These are phyloP conservation scores for Neodontobutis hainanensis DNA, from an alignment of 2,113 vertebrate genomes.

Conservation along the genomic window DNA sequence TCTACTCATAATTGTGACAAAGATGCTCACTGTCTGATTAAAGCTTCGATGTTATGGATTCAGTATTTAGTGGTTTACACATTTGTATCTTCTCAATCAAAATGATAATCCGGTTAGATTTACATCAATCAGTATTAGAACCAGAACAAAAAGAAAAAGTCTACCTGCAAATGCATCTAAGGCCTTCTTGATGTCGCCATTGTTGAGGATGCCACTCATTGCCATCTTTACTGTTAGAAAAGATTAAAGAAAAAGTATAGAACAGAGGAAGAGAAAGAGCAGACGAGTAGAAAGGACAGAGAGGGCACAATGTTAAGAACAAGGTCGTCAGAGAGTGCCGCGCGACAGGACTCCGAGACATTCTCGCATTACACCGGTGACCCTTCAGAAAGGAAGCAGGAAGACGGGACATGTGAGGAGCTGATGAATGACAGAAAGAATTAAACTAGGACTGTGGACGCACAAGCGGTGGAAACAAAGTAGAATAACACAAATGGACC, in stretches of 20 bases:
- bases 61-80: too few species aligned
- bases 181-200: slow-evolving; percentile 84
- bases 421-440: slow-evolving; percentile 45
- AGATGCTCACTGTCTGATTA: too few species aligned
- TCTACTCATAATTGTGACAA: too few species aligned
- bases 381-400: slow-evolving; percentile 60
- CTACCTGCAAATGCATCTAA: slow-evolving; percentile 82
- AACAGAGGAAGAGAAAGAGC: neutral
- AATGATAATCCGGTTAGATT: too few species aligned
- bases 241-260: slow-evolving; percentile 4
- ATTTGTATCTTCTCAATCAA: too few species aligned
- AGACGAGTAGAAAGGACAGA: neutral
- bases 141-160: too few species aligned
- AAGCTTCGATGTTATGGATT: too few species aligned
- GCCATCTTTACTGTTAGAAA: slow-evolving; percentile 70
- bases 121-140: too few species aligned
- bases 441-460: slow-evolving; percentile 27
- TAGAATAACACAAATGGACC: neutral
- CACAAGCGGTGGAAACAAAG: neutral
- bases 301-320: slow-evolving; percentile 52
- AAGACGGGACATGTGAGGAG: slow-evolving; percentile 52
- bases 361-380: slow-evolving; percentile 51
- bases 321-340: slow-evolving; percentile 40
- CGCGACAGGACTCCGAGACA: slow-evolving; percentile 31
- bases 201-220: slow-evolving; percentile 82